Conservation (phyloP, 2,797 vertebrate species). For the Fundulus diaphanus region DNA sequence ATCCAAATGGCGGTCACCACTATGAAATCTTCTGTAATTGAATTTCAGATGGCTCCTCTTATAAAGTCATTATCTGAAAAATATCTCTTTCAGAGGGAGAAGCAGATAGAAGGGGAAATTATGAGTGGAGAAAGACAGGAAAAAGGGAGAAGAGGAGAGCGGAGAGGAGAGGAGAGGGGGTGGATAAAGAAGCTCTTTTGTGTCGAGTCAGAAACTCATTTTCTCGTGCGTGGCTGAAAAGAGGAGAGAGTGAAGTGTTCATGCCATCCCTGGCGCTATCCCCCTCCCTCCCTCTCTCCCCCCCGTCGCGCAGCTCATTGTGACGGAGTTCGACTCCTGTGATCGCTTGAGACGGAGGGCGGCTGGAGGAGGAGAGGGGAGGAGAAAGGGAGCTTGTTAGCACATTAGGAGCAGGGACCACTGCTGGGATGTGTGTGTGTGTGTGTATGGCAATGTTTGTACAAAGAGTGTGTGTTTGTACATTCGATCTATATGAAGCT, state of each 20-base stretch:
- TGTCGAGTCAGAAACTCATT: conserved; percentile 98
- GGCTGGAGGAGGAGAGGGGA: conserved; percentile 89
- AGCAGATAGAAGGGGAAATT: conserved; percentile 58
- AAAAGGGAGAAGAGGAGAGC: conserved; percentile 36
- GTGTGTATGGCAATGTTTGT: conserved; percentile 25
- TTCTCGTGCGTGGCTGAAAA: conserved; percentile 93
- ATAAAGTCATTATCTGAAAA: conserved; percentile 79
- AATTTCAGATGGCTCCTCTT: conserved; percentile 78
- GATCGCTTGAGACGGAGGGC: conserved; percentile 87
- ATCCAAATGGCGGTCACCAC: conserved; percentile 49
- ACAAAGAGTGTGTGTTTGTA: conserved; percentile 11
- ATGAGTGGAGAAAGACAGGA: conserved; percentile 29
- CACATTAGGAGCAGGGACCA: conserved; percentile 87
- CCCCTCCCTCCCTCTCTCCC: conserved; percentile 80
- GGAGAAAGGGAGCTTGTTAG: conserved; percentile 96
- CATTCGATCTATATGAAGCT: neutral
- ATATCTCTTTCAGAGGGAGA: conserved; percentile 83
- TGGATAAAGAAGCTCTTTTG: conserved; percentile 94
- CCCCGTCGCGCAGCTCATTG: conserved; percentile 91
- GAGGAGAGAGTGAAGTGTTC: conserved; percentile 84
- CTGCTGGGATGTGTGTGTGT: conserved; percentile 46
- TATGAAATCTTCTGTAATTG: conserved; percentile 74
- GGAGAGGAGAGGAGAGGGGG: conserved; percentile 66
- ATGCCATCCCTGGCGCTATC: conserved; percentile 83
- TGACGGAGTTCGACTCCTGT: conserved; percentile 90